These are phyloP conservation scores for Taenaris catops DNA, from an alignment of 2,888 invertebrate genomes.

Conservation along the genomic window DNA sequence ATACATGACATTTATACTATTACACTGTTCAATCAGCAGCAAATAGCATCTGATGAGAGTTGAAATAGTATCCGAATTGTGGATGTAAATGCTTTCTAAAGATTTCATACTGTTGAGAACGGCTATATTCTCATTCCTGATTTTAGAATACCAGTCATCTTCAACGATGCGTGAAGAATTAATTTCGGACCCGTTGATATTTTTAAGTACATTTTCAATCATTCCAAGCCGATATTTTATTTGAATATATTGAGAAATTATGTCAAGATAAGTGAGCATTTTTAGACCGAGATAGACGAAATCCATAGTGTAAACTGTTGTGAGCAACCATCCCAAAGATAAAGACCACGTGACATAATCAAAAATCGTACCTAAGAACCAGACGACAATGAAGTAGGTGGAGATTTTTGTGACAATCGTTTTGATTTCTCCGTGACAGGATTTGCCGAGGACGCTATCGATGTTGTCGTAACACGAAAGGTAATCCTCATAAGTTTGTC, in stretches of 20 bases:
- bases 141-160: too few species aligned
- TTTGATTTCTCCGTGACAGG: neutral
- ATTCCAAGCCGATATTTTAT: conserved; percentile 18
- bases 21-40: too few species aligned
- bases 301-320: neutral
- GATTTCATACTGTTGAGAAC: too few species aligned
- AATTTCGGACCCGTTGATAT: too few species aligned
- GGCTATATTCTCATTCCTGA: too few species aligned
- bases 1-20: too few species aligned
- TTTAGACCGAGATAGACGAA: conserved; percentile 10
- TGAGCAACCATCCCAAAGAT: neutral
- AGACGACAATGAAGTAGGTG: neutral
- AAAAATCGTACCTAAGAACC: neutral
- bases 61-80: too few species aligned
- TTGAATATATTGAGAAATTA: conserved; percentile 18
- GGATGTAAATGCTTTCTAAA: too few species aligned
- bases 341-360: conserved; percentile 1
- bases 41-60: too few species aligned
- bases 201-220: conserved; percentile 17
- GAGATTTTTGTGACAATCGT: neutral
- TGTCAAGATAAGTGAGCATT: conserved; percentile 15
- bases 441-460: neutral
- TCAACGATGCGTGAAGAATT: too few species aligned
- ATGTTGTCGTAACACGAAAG: neutral
- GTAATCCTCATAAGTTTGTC: neutral